These are phyloP conservation scores for Microctenopoma lineatum DNA, from an alignment of 2,797 vertebrate species.

Conservation along the genomic window DNA sequence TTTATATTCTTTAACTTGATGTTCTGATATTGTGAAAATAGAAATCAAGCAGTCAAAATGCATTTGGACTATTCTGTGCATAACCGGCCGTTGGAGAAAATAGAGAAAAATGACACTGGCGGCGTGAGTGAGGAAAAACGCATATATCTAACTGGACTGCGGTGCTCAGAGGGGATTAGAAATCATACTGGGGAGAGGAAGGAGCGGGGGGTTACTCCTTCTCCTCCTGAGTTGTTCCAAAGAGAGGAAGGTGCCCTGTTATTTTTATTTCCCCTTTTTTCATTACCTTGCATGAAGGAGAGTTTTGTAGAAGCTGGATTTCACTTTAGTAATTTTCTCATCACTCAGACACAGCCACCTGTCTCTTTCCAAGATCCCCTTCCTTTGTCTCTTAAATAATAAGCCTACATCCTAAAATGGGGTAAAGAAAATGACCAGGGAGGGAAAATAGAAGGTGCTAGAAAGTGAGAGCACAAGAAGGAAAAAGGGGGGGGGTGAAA, in stretches of 20 bases:
- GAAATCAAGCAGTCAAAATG: constrained; percentile 77
- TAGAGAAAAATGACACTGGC: constrained; percentile 78
- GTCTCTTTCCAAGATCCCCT: constrained; percentile 78
- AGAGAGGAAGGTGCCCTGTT: constrained; percentile 61
- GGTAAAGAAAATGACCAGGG: constrained; percentile 66
- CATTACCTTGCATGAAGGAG: constrained; percentile 62
- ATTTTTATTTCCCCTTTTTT: constrained; percentile 73
- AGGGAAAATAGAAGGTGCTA: constrained; percentile 70
- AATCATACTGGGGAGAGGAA: constrained; percentile 61
- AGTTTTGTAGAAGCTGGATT: constrained; percentile 71
- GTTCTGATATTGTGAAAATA: constrained; percentile 79
- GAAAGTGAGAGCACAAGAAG: constrained; percentile 51
- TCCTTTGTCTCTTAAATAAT: constrained; percentile 85
- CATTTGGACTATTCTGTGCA: constrained; percentile 72
- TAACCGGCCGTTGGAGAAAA: constrained; percentile 73
- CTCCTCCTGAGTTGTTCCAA: constrained; percentile 73
- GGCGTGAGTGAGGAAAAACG: constrained; percentile 71
- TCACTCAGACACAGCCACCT: constrained; percentile 81
- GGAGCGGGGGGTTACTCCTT: constrained; percentile 47
- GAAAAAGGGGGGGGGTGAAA: constrained; percentile 29
- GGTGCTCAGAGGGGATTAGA: constrained; percentile 73
- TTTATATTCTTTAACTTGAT: constrained; percentile 81
- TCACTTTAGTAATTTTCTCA: constrained; percentile 83
- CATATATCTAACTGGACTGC: constrained; percentile 72
- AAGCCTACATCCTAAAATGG: constrained; percentile 71